These are phyloP conservation scores for Sinocyclocheilus anophthalmus DNA, from an alignment of 2,113 vertebrate species.

Conservation along the genomic window DNA sequence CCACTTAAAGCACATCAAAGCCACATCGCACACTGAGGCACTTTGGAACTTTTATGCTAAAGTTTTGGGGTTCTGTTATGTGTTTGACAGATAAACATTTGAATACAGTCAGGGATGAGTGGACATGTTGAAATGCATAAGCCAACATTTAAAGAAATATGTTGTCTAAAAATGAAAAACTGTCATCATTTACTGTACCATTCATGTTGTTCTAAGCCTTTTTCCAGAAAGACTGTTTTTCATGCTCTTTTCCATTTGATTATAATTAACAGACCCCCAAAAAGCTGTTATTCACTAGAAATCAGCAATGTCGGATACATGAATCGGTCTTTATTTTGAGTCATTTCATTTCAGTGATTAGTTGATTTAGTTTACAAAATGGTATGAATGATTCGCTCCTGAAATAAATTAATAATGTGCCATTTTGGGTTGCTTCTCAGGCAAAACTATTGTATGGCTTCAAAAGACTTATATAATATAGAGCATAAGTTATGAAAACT, in stretches of 20 bases:
- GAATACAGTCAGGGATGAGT: not conserved
- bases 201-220: conserved; percentile 1
- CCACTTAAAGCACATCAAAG: conserved; percentile 53
- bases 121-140: not conserved
- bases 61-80: conserved; percentile 10
- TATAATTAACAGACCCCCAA: not conserved
- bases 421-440: not conserved
- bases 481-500: not conserved
- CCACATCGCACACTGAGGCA: not conserved
- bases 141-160: conserved; percentile 3
- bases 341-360: not conserved
- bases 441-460: not conserved
- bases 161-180: not conserved
- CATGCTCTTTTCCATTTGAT: not conserved
- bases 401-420: not conserved
- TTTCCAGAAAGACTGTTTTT: not conserved
- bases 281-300: not conserved
- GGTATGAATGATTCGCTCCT: not conserved
- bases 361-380: not conserved
- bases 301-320: not conserved
- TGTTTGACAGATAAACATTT: conserved; percentile 22
- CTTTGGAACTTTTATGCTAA: conserved; percentile 17
- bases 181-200: not conserved
- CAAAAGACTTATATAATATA: not conserved
- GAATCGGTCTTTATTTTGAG: not conserved